phyloP scores from a whole-genome alignment of 30 jellyfish, hydroid and myxozoan genomes.

The Hydractinia echinata region DNA sequence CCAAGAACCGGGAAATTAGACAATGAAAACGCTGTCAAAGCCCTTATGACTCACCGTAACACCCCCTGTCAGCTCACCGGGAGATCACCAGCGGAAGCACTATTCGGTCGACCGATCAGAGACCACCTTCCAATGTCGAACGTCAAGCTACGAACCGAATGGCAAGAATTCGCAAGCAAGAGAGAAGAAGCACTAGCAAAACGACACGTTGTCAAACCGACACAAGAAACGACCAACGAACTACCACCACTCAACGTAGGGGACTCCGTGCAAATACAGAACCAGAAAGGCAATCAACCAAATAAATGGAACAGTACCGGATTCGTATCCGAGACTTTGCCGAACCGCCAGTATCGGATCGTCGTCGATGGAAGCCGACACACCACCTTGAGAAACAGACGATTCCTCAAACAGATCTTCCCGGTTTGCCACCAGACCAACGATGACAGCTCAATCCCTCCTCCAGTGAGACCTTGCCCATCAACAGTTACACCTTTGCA shows the following conservation, averaged over 20 bases:
- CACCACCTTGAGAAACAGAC: no score
- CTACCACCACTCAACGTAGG: not conserved
- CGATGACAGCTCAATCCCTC: no score
- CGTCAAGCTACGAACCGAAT: slow-evolving; percentile 20
- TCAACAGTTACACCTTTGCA: no score
- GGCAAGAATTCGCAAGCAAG: slow-evolving; percentile 27
- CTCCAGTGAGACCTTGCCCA: no score
- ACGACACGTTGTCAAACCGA: not conserved
- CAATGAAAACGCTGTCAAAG: not conserved
- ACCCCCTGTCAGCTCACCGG: no score
- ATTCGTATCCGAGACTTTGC: not conserved
- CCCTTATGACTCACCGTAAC: slow-evolving; percentile 7
- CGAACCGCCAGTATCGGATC: no score
- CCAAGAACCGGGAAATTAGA: no score
- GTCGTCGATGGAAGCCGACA: no score
- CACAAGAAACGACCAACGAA: not conserved
- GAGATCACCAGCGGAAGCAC: no score
- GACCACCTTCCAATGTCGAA: slow-evolving; percentile 29
- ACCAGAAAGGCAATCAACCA: not conserved
- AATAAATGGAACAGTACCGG: slow-evolving; percentile 4
- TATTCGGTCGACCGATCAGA: slow-evolving; percentile 28
- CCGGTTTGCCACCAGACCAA: no score
- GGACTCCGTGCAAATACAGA: slow-evolving; percentile 7
- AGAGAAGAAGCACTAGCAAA: slow-evolving; percentile 35
- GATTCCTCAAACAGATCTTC: no score